Base-by-base conservation (phyloP, 2,113 vertebrate species). In the Crotalus horridus region DNA sequence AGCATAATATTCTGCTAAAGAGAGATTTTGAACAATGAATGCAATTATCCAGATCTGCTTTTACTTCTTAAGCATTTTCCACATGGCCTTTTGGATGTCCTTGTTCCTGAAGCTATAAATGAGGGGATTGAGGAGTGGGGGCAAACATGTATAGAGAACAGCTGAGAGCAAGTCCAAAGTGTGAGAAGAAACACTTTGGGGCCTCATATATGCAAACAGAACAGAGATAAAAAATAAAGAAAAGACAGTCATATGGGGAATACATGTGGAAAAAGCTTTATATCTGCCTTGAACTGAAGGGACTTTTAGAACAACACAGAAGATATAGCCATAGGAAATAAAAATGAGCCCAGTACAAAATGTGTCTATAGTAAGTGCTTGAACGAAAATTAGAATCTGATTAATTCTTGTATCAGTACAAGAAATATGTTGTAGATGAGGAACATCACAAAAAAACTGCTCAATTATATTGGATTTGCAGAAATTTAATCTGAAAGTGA, bases 341-440 rank as follows among this genome's bases (percentile, higher is more conserved):
- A 69, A 69, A n/a, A 69, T 69, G 61, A 69, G 0, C 4, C 29
- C 61, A 69, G 4, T 69, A 2, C 61, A 69, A n/a, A 69, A 15
- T 13, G 29, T 15, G 0, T 4, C 61, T n/a, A n/a, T 0, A 5
- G 0, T 69, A n/a, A 69, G 6, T 0, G 1, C 3, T 69, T 6
- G 0, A n/a, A n/a, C 4, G 1, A 69, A 6, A 15, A 69, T 69
- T 1, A 69, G 11, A n/a, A 69, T 69, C 13, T 69, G 61, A 13
- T 13, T 69, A 69, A 69, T 69, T n/a, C 29, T n/a, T n/a, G 61
- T 69, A n/a, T 69, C 61, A 69, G 26, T 69, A 15, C 61, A 69
- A 5, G 61, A 69, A n/a, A 69, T 69, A 0, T 2, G 13, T 13
- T 2, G 29, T 5, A 69, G 10, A 12, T 69, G 11, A n/a, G 61